Conservation (phyloP, 2,113 vertebrate genomes). For the Vulpes vulpes region DNA sequence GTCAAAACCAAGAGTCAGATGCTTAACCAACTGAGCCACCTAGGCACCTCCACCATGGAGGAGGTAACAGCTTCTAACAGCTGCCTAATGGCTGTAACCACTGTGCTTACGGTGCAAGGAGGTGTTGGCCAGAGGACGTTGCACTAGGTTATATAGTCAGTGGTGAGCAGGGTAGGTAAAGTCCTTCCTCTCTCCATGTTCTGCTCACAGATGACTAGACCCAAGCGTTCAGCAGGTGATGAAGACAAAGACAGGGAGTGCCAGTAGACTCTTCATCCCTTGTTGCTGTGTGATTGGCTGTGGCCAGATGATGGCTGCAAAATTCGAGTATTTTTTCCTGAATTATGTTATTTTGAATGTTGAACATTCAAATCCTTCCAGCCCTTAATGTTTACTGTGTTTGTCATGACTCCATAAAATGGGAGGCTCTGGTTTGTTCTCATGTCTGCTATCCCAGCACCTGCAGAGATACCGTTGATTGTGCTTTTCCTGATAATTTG, state of each 20-base stretch:
- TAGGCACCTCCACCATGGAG: rapidly evolving
- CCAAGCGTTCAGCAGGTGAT: not conserved
- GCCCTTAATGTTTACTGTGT: not conserved
- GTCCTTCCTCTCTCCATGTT: rapidly evolving
- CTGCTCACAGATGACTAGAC: not conserved
- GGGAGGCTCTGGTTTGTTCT: rapidly evolving
- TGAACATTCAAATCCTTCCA: not conserved
- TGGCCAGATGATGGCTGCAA: rapidly evolving
- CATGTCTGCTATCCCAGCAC: rapidly evolving
- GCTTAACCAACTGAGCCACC: not conserved
- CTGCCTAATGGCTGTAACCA: not conserved
- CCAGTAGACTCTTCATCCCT: rapidly evolving
- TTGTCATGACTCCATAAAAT: rapidly evolving
- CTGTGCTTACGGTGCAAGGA: not conserved
- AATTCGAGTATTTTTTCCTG: not conserved
- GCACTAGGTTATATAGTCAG: rapidly evolving
- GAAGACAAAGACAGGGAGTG: not conserved
- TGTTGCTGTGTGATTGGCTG: not conserved
- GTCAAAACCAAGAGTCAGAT: not conserved
- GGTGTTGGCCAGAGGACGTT: rapidly evolving
- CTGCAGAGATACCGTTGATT: rapidly evolving
- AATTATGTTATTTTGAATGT: not conserved
- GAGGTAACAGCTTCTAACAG: not conserved
- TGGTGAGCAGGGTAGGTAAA: no score
- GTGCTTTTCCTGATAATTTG: rapidly evolving